A percentile compares a stretch with the other conserved stretches of the same genome.
Conservation (phyloP, 2,888 invertebrate genomes). For the Tethea ocularis region DNA sequence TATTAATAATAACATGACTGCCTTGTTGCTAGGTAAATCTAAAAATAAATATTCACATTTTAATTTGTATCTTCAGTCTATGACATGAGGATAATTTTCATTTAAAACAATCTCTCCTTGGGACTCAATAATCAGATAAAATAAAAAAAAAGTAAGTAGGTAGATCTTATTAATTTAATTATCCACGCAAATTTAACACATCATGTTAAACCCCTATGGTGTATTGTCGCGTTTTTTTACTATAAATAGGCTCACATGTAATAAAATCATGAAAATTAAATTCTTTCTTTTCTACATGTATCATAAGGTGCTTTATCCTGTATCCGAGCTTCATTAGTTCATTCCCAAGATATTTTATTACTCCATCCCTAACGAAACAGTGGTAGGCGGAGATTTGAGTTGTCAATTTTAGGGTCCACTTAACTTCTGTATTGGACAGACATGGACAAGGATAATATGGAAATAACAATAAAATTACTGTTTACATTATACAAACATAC, state of each 20-base stretch:
- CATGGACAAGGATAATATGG: neutral
- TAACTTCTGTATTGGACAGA: slow-evolving; percentile 1
- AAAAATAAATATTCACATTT: too few relatives aligned
- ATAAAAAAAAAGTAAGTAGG: too few relatives aligned
- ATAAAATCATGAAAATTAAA: neutral
- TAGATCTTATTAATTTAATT: neutral
- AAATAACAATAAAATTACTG: neutral
- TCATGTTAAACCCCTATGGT: neutral
- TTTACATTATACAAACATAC: neutral
- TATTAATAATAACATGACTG: too few relatives aligned
- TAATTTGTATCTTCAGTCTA: too few relatives aligned
- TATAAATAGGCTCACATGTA: neutral
- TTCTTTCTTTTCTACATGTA: neutral
- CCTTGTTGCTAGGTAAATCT: too few relatives aligned
- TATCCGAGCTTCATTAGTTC: neutral
- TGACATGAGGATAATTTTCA: too few relatives aligned
- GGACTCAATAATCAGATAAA: neutral
- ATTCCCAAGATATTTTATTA: neutral
- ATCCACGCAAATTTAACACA: neutral
- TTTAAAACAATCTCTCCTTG: too few relatives aligned
- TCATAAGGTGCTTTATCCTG: neutral
- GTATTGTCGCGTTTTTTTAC: neutral
- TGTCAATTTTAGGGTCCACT: slow-evolving; percentile 1
- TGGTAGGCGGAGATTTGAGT: neutral
- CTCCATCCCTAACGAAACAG: neutral